phyloP scores from a whole-genome alignment of 1,140 invertebrate species.

The Brachionus plicatilis region DNA sequence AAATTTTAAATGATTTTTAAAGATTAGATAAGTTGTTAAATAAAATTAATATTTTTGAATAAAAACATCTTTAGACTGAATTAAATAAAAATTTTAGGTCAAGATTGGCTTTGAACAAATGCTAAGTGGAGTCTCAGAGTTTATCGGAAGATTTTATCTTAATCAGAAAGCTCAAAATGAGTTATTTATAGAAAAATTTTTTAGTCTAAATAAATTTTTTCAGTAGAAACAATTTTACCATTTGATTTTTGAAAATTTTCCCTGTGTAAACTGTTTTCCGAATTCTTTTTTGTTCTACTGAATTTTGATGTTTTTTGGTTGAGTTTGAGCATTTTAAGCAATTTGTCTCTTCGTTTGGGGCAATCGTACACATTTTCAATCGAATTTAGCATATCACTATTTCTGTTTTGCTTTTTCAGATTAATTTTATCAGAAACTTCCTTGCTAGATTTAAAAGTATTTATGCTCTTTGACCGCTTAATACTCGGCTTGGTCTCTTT shows the following conservation, averaged over 20 bases:
- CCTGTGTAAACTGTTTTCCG: neutral
- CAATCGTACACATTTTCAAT: neutral
- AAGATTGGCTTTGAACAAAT: too few species aligned
- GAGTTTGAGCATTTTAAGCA: neutral
- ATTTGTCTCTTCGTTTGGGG: neutral
- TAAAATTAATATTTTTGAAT: too few species aligned
- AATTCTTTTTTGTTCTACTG: neutral
- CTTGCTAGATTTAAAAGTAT: neutral
- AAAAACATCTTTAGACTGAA: too few species aligned
- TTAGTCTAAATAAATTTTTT: too few species aligned
- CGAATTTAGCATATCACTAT: neutral
- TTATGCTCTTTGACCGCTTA: slow-evolving; percentile 11
- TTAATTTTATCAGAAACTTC: neutral
- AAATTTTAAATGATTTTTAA: too few species aligned
- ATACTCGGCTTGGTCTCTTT: neutral
- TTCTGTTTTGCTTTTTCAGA: neutral
- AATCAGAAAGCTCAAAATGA: too few species aligned
- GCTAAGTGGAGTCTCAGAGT: too few species aligned
- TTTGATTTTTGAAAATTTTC: neutral
- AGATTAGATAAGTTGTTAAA: too few species aligned
- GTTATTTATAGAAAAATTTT: too few species aligned
- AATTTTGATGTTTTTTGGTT: slow-evolving; percentile 14
- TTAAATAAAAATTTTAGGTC: too few species aligned
- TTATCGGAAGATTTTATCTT: too few species aligned
- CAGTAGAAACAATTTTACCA: neutral